These are phyloP conservation scores for Xenotilapia leptura DNA, from an alignment of 2,113 vertebrate genomes.

Conservation along the genomic window DNA sequence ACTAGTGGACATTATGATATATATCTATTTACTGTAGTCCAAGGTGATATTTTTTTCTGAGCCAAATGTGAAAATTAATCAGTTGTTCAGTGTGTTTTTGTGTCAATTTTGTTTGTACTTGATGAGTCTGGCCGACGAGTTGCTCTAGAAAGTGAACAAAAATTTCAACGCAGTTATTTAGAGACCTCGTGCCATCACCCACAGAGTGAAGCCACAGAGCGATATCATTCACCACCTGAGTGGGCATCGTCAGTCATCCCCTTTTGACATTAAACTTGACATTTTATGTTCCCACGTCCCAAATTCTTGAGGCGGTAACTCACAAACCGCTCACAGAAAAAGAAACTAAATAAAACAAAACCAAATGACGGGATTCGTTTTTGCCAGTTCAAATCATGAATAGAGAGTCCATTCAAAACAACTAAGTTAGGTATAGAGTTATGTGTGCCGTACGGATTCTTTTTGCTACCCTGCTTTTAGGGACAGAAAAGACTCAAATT, in stretches of 20 bases:
- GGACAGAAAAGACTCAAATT: background rate
- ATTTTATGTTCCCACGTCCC: background rate
- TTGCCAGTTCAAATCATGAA: background rate
- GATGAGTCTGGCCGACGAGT: background rate
- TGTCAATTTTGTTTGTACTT: background rate
- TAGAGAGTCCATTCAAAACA: background rate
- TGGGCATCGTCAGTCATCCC: background rate
- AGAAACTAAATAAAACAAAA: background rate
- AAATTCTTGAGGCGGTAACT: background rate
- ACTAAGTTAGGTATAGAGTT: background rate
- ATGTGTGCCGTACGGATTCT: background rate
- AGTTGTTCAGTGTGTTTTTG: background rate
- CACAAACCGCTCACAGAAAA: background rate
- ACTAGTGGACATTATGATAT: background rate
- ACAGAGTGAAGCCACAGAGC: background rate
- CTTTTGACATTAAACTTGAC: background rate
- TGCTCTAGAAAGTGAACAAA: background rate
- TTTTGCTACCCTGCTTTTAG: background rate
- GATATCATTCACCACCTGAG: background rate
- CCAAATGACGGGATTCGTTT: background rate
- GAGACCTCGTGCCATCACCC: background rate
- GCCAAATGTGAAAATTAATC: background rate
- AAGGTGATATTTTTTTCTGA: background rate
- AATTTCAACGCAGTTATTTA: background rate
- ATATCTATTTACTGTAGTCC: background rate